Evolutionary conservation across 2,797 vertebrate genomes (phyloP).

Genomic region (Pyrocephalus nanus): DNA sequence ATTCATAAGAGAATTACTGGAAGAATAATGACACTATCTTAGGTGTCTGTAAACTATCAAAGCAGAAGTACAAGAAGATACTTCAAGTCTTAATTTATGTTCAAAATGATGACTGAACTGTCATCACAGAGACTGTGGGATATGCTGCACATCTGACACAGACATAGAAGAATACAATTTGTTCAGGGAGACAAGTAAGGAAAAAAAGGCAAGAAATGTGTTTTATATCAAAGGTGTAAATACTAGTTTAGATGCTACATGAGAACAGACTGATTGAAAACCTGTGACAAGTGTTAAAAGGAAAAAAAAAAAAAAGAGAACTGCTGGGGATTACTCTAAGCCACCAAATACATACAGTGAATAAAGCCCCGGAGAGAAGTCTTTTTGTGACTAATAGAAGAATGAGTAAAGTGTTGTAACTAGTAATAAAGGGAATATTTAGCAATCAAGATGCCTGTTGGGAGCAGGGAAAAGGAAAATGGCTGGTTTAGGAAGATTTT

Average conservation of each 20-base stretch:
- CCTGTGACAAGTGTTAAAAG: background rate
- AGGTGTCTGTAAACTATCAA: background rate
- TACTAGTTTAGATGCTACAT: background rate
- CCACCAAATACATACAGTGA: background rate
- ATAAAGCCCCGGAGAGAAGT: background rate
- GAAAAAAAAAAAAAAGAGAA: background rate
- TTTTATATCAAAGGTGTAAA: background rate
- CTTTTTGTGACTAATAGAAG: background rate
- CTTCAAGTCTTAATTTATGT: background rate
- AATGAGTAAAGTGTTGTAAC: background rate
- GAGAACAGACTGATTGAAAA: background rate
- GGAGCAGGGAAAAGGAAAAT: background rate
- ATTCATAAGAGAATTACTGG: background rate
- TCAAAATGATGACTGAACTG: background rate
- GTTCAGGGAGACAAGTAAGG: background rate
- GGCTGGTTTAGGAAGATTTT: background rate
- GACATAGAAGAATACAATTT: background rate
- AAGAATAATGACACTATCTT: background rate
- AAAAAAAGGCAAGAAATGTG: background rate
- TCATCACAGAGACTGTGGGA: background rate
- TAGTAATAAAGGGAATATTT: background rate
- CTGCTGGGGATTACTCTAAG: background rate
- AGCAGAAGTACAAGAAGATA: background rate
- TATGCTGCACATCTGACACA: background rate
- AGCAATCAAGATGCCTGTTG: background rate